These are phyloP conservation scores for Bradysia coprophila DNA, from an alignment of 1,140 invertebrate genomes.

Conservation along the genomic window DNA sequence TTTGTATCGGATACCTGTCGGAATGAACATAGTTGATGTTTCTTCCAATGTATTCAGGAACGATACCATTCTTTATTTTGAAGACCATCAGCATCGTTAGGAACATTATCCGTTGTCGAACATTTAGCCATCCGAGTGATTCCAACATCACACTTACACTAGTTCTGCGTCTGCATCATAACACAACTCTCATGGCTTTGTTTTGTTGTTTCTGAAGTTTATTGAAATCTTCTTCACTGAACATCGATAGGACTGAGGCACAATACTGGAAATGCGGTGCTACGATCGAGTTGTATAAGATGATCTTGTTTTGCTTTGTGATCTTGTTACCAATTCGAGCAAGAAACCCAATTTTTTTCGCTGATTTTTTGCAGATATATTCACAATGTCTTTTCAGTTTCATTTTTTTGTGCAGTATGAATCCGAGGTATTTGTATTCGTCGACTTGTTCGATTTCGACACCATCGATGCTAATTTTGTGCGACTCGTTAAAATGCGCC, in stretches of 20 bases:
- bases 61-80: too few relatives aligned
- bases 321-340: conserved; percentile 5
- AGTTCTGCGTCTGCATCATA: conserved; percentile 4
- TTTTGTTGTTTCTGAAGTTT: conserved; percentile 8
- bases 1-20: too few relatives aligned
- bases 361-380: conserved; percentile 1
- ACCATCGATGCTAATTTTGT: background rate
- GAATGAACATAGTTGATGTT: too few relatives aligned
- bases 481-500: background rate
- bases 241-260: conserved; percentile 3
- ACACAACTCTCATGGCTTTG: too few relatives aligned
- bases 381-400: conserved; percentile 5
- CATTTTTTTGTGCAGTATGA: conserved; percentile 5
- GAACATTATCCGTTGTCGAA: conserved; percentile 1
- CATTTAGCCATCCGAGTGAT: conserved; percentile 3
- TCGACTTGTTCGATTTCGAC: conserved; percentile 3
- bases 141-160: conserved; percentile 5
- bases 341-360: conserved; percentile 1
- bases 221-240: conserved; percentile 3
- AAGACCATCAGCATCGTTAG: too few relatives aligned
- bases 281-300: conserved; percentile 7
- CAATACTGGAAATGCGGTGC: conserved; percentile 7
- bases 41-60: too few relatives aligned
- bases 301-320: conserved; percentile 1
- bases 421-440: conserved; percentile 6